Evolutionary conservation across 2,113 vertebrate genomes (phyloP).

Genomic region (Tretioscincus oriximinensis): DNA sequence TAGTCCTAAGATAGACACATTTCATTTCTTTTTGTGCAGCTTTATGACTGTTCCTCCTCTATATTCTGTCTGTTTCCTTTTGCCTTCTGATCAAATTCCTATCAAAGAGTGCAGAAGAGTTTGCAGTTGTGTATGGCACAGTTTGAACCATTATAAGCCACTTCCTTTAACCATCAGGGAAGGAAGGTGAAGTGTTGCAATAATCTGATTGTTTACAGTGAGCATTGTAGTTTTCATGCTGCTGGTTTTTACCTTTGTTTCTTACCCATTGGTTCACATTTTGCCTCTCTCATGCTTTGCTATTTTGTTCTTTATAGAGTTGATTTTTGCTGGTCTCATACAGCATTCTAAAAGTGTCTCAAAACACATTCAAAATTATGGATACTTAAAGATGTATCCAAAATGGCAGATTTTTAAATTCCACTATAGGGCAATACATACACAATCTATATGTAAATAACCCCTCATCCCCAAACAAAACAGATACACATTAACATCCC

Average conservation of each 20-base stretch:
- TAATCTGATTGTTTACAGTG: too few relatives aligned
- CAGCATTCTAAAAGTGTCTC: not conserved
- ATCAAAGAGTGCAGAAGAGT: not conserved
- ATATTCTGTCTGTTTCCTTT: not conserved
- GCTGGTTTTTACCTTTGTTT: not conserved
- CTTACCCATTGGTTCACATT: not conserved
- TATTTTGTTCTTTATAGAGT: not conserved
- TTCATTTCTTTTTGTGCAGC: not conserved
- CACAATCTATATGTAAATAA: too few relatives aligned
- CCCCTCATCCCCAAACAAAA: too few relatives aligned
- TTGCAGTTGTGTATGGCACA: not conserved
- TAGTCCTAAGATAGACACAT: not conserved
- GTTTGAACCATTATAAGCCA: too few relatives aligned
- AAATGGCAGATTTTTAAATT: too few relatives aligned
- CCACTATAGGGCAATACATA: too few relatives aligned
- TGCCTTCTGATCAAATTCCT: not conserved
- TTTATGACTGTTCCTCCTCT: not conserved
- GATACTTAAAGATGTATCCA: too few relatives aligned
- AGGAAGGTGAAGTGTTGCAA: too few relatives aligned
- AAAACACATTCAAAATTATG: too few relatives aligned
- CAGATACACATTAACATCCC: too few relatives aligned
- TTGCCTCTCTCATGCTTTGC: not conserved
- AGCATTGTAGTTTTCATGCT: not conserved
- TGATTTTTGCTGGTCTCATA: not conserved
- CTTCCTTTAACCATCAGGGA: not conserved